These are phyloP conservation scores for Idris sp. DNA, from an alignment of 1,140 invertebrate genomes.

Conservation along the genomic window DNA sequence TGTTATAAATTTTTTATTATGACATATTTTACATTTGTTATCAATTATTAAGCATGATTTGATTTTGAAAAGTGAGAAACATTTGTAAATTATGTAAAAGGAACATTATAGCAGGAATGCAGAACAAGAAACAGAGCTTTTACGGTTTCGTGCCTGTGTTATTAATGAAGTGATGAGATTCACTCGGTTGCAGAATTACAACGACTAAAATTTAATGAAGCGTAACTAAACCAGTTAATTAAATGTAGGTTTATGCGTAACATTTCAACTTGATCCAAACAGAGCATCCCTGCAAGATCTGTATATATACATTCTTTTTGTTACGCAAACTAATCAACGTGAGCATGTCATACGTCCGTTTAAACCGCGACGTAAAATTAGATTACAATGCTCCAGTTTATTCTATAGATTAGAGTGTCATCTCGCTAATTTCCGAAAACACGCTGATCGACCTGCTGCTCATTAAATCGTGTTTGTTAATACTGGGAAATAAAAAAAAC, in stretches of 20 bases:
- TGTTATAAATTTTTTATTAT: no score
- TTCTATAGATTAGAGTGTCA: constrained; percentile 27
- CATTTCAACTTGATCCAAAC: constrained; percentile 60
- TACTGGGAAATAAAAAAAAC: no score
- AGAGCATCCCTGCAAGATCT: constrained; percentile 37
- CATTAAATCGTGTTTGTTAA: no score
- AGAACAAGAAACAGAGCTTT: background rate
- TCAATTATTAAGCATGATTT: no score
- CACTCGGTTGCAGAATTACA: constrained; percentile 62
- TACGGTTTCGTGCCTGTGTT: constrained; percentile 22
- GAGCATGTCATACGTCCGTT: constrained; percentile 22
- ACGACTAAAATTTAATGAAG: constrained; percentile 70
- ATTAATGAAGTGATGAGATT: constrained; percentile 49
- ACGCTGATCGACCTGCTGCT: no score
- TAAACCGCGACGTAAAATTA: constrained; percentile 37
- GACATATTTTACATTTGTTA: no score
- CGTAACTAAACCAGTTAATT: constrained; percentile 66
- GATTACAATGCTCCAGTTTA: constrained; percentile 30
- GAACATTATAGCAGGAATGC: background rate
- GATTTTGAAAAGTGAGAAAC: no score
- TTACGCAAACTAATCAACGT: constrained; percentile 35
- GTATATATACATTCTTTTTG: constrained; percentile 46
- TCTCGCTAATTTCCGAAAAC: constrained; percentile 30
- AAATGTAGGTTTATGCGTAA: constrained; percentile 63
- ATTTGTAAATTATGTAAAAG: no score